Conservation (phyloP, 2,888 invertebrate genomes). For the Prosopocoilus inquinatus region DNA sequence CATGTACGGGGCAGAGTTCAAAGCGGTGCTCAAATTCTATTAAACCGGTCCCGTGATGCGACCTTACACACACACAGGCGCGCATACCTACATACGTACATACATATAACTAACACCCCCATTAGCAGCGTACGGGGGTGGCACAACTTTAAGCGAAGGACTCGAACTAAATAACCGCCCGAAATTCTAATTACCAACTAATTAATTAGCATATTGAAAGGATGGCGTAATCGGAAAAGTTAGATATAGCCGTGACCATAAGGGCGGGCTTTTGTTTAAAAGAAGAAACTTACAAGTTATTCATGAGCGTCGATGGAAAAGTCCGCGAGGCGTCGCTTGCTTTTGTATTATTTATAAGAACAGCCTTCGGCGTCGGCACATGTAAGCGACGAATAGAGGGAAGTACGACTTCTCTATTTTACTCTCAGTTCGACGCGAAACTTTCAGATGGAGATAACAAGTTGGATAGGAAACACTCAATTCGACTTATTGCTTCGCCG, state of each 20-base stretch:
- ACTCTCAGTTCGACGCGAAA: slow-evolving; percentile 1
- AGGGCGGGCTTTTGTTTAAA: neutral
- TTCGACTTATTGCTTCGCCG: neutral
- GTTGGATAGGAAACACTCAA: slow-evolving; percentile 1
- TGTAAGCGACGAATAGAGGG: neutral
- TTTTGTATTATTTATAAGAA: slow-evolving; percentile 8
- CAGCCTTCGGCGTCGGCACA: neutral
- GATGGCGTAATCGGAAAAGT: no score
- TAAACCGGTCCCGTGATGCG: slow-evolving; percentile 10
- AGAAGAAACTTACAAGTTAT: neutral
- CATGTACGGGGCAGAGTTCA: slow-evolving; percentile 39
- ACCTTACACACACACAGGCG: no score
- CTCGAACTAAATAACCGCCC: no score
- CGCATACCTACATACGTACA: no score
- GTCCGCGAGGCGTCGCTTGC: neutral
- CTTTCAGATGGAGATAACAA: slow-evolving; percentile 13
- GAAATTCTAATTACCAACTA: no score
- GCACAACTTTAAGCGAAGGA: no score
- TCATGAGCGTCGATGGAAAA: neutral
- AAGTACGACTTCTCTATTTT: neutral
- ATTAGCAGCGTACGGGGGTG: no score
- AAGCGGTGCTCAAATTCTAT: slow-evolving; percentile 29
- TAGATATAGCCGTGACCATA: neutral
- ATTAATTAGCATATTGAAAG: no score
- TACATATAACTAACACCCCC: no score